Percentiles rank a stretch among this genome's conserved stretches.
These are phyloP conservation scores for Esox lucius DNA, from an alignment of 2,797 vertebrate genomes.

Conservation along the genomic window DNA sequence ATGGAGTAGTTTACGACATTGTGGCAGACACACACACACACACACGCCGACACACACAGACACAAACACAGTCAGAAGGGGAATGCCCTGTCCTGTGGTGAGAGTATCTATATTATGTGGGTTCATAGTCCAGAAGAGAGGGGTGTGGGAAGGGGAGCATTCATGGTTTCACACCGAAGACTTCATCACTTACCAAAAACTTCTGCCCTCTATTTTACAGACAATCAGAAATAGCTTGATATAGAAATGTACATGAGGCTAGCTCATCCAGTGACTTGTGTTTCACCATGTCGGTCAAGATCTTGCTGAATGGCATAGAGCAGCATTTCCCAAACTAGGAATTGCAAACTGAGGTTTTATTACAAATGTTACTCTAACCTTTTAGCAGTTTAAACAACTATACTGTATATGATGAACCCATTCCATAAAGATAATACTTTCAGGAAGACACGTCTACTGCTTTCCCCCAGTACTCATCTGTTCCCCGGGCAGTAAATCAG, in stretches of 20 bases:
- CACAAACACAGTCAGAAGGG: slow-evolving; percentile 4
- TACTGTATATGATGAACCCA: too few relatives aligned
- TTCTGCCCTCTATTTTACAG: neutral
- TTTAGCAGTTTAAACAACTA: too few relatives aligned
- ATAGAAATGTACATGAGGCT: neutral
- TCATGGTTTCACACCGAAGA: slow-evolving; percentile 5
- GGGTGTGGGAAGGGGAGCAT: neutral
- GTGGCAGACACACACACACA: neutral
- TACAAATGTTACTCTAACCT: too few relatives aligned
- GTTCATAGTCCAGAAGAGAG: slow-evolving; percentile 12
- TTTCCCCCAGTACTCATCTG: too few relatives aligned
- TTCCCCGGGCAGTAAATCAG: too few relatives aligned
- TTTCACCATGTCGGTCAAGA: neutral
- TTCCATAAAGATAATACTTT: too few relatives aligned
- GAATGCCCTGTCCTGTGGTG: slow-evolving; percentile 14
- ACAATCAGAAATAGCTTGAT: neutral
- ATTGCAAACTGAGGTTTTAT: too few relatives aligned
- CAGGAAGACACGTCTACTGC: too few relatives aligned
- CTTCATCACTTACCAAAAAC: neutral
- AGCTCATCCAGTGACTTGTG: neutral
- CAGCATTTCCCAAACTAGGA: too few relatives aligned
- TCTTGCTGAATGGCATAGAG: too few relatives aligned
- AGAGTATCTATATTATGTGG: slow-evolving; percentile 25
- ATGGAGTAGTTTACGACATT: slow-evolving; percentile 29
- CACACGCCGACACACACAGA: neutral